Conservation (phyloP, 2,888 invertebrate species). For the Lepeophtheirus nordmannii region DNA sequence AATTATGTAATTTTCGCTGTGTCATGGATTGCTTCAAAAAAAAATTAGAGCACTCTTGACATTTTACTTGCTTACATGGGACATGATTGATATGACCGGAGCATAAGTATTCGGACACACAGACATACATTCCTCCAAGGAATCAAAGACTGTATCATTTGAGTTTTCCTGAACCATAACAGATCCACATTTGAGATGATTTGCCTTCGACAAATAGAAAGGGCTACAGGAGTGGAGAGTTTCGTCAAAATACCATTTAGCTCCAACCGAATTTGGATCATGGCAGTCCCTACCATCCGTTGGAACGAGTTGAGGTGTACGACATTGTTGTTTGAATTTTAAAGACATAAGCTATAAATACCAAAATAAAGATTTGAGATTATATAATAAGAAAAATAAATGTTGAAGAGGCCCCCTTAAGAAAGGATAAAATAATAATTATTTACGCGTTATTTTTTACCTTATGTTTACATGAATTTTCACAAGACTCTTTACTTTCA, state of each 20-base stretch:
- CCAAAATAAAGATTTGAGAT: not conserved
- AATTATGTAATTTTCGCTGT: not conserved
- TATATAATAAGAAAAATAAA: too few species aligned
- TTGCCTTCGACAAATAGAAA: slow-evolving; percentile 51
- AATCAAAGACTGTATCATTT: slow-evolving; percentile 44
- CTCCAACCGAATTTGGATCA: slow-evolving; percentile 29
- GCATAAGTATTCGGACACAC: slow-evolving; percentile 28
- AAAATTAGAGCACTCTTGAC: too few species aligned
- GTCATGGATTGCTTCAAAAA: too few species aligned
- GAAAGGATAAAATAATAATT: too few species aligned
- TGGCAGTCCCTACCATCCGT: slow-evolving; percentile 25
- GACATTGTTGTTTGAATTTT: not conserved
- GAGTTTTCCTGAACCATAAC: slow-evolving; percentile 63
- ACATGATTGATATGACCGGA: not conserved
- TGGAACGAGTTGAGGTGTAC: slow-evolving; percentile 25
- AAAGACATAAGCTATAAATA: not conserved
- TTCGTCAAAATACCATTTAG: slow-evolving; percentile 58
- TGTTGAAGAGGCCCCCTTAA: too few species aligned
- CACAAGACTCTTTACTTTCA: slow-evolving; percentile 57
- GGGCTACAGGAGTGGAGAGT: slow-evolving; percentile 70
- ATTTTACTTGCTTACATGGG: not conserved
- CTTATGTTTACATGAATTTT: slow-evolving; percentile 44
- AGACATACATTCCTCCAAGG: slow-evolving; percentile 31
- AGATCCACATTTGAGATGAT: not conserved
- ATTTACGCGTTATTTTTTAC: not conserved